A percentile compares a stretch with the other conserved stretches of the same genome.
phyloP scores from a whole-genome alignment of 2,888 invertebrate species.

The Cerceris rybyensis region DNA sequence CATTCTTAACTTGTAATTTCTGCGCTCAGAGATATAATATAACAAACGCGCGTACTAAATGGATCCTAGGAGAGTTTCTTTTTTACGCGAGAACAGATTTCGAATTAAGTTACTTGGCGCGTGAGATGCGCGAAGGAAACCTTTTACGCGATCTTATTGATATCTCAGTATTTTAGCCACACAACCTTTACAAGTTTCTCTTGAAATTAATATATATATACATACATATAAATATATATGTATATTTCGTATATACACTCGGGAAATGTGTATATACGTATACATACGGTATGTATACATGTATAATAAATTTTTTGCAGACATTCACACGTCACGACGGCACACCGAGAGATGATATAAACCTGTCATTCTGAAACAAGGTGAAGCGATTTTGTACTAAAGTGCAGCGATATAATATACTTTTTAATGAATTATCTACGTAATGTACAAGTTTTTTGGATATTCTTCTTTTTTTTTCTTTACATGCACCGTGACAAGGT shows the following conservation, averaged over 20 bases:
- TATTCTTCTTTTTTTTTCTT: constrained; percentile 63
- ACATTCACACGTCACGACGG: constrained; percentile 73
- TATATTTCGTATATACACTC: not conserved
- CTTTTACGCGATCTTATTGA: constrained; percentile 24
- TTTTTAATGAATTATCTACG: constrained; percentile 75
- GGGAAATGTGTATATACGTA: not conserved
- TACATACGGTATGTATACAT: constrained; percentile 9
- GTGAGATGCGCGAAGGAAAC: constrained; percentile 37
- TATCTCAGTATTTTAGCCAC: constrained; percentile 39
- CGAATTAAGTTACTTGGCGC: not conserved
- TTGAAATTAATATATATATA: too few relatives aligned
- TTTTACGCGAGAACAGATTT: constrained; percentile 24
- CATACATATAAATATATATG: too few relatives aligned
- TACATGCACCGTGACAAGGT: constrained; percentile 72
- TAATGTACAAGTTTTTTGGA: constrained; percentile 72
- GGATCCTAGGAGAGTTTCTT: constrained; percentile 14
- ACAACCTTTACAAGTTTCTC: constrained; percentile 46
- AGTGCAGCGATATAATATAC: constrained; percentile 80
- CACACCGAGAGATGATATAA: constrained; percentile 74
- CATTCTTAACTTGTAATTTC: constrained; percentile 43
- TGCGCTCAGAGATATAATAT: constrained; percentile 36
- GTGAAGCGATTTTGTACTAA: constrained; percentile 80
- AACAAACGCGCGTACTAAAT: constrained; percentile 40
- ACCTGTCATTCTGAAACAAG: constrained; percentile 75
- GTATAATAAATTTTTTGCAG: constrained; percentile 70